Evolutionary conservation across 2,113 vertebrate genomes (phyloP), one percentile per base, ranked within the genome.

Genomic region (Phylloscopus whistleri): DNA sequence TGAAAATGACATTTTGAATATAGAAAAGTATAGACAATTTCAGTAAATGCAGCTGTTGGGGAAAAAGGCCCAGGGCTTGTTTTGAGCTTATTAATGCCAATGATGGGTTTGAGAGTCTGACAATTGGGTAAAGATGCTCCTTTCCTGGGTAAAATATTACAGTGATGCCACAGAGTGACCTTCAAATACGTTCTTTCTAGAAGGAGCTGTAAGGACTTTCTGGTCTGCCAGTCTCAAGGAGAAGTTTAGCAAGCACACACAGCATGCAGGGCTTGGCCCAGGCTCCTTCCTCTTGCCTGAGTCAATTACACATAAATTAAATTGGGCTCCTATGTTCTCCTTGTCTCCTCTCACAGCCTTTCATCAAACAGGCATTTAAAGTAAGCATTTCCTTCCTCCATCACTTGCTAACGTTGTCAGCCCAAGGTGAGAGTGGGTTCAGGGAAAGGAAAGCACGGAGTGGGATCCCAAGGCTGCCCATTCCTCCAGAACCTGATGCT

Each of bases 241-340:
- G 39, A 72, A 53, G 72, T 18, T 56, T 30, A 84, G 33, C 49
- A 56, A 55, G 78, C 59, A 43, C 67, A 64, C 30, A 58, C 1
- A 0, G 2, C n/a, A 66, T 0, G 0, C 30, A 26, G 48, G 30
- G 10, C 31, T 74, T 41, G 82, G 78, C 63, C 22, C 37, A 24
- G 59, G 46, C 33, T 46, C 63, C 58, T 73, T 86, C 46, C 67
- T 44, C 75, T 86, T 33, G 56, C 80, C 60, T 0, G 0, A 88
- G 51, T 59, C 79, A 44, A 60, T 74, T 21, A 43, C 6, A 51
- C 27, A 59, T 5, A 84, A 68, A 75, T 86, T 55, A 31, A 88
- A 48, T 8, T 35, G 24, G 22, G 39, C 48, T 86, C 21, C 56
- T 60, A 11, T 4, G 7, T 51, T 78, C 35, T 79, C 66, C 41